These are phyloP conservation scores for Gorsachius magnificus DNA, from an alignment of 2,797 vertebrate species.

Conservation along the genomic window DNA sequence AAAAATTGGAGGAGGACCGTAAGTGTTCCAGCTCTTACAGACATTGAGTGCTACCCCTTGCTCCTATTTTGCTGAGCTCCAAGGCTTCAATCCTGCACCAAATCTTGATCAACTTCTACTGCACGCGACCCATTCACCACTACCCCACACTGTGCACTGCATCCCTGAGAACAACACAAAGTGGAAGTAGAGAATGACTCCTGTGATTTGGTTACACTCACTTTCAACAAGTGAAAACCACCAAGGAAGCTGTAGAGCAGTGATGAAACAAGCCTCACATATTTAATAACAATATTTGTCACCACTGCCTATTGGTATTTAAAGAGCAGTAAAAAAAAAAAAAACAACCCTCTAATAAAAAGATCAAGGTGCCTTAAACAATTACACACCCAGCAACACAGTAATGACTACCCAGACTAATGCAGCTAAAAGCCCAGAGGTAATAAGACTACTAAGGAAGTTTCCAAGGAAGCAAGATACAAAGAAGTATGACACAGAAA, in stretches of 20 bases:
- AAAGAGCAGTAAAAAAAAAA: slow-evolving; percentile 31
- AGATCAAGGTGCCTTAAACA: slow-evolving; percentile 42
- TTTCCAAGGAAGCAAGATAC: slow-evolving; percentile 48
- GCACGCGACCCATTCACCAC: not conserved
- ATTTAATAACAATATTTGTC: slow-evolving; percentile 41
- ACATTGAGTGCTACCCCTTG: not conserved
- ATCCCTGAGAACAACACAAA: not conserved
- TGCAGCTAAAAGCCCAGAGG: slow-evolving; percentile 34
- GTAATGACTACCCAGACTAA: slow-evolving; percentile 6
- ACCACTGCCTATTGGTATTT: slow-evolving; percentile 30
- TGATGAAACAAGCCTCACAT: not conserved
- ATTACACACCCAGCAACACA: slow-evolving; percentile 1
- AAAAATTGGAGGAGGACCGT: not conserved
- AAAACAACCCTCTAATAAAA: slow-evolving; percentile 13
- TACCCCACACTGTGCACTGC: not conserved
- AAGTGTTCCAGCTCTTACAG: not conserved
- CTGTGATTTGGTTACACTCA: not conserved
- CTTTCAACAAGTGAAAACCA: slow-evolving; percentile 38
- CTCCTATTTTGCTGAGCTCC: not conserved
- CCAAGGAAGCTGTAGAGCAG: not conserved
- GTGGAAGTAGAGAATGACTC: not conserved
- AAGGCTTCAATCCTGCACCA: not conserved
- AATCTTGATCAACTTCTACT: not conserved
- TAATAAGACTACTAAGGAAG: slow-evolving; percentile 27
- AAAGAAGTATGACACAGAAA: not conserved